These are phyloP conservation scores for Momotus momota DNA, from an alignment of 2,797 vertebrate genomes.

Conservation along the genomic window DNA sequence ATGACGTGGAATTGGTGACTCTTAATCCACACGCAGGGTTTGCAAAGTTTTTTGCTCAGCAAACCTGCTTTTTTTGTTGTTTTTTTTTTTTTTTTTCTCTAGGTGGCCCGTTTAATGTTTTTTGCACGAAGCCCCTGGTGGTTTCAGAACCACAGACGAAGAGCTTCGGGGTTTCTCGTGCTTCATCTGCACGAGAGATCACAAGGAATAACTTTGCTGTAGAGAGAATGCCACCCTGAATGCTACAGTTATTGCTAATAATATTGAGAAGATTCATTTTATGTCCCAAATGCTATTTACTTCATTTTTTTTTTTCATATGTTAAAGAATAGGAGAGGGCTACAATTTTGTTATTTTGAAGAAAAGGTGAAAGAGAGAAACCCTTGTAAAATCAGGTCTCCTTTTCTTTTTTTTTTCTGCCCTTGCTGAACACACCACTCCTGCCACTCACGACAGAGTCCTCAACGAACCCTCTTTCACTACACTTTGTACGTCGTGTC, in stretches of 20 bases:
- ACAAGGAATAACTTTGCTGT: not conserved
- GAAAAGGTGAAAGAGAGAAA: not conserved
- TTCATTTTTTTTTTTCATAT: not conserved
- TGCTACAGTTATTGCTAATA: not conserved
- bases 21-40: not conserved
- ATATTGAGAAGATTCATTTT: not conserved
- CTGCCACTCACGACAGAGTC: not conserved
- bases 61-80: not conserved
- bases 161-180: not conserved
- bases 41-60: conserved; percentile 46
- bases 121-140: conserved; percentile 5
- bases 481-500: accelerated
- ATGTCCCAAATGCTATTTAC: not conserved
- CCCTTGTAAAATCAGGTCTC: not conserved
- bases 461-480: not conserved
- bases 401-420: not conserved
- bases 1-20: conserved; percentile 55
- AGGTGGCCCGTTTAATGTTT: conserved; percentile 31
- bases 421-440: not conserved
- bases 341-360: not conserved
- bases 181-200: not conserved
- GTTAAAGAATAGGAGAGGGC: not conserved
- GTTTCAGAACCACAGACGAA: not conserved
- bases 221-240: conserved; percentile 8
- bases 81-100: not conserved